Conservation (phyloP, 2,797 vertebrate species). For the Sebastes goodei region DNA sequence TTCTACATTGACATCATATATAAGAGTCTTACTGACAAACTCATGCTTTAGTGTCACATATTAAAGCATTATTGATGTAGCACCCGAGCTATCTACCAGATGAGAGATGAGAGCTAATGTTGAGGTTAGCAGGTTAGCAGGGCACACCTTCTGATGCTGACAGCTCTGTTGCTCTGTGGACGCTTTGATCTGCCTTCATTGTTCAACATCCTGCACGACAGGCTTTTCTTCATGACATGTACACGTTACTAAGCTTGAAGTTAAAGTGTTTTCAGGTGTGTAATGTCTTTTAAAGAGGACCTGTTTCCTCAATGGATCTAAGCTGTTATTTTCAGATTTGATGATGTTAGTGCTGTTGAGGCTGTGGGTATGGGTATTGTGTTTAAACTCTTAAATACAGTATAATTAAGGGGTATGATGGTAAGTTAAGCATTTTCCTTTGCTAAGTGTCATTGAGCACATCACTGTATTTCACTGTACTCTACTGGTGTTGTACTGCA, state of each 20-base stretch:
- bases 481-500: background rate
- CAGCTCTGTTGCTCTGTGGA: background rate
- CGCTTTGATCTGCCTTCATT: background rate
- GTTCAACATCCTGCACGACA: background rate
- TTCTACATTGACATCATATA: background rate
- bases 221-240: background rate
- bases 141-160: slow-evolving; percentile 24
- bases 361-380: rapidly evolving
- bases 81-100: too few relatives aligned
- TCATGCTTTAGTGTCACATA: rapidly evolving
- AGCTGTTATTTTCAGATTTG: background rate
- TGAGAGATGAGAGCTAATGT: slow-evolving; percentile 21
- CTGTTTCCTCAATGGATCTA: background rate
- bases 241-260: background rate
- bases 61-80: background rate
- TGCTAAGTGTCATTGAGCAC: background rate
- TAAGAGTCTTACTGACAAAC: background rate
- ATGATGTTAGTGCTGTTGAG: too few relatives aligned
- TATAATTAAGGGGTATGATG: rapidly evolving
- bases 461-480: background rate
- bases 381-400: background rate
- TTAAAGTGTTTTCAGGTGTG: background rate
- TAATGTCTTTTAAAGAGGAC: background rate
- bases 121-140: slow-evolving; percentile 51
- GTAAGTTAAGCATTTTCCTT: background rate